These are phyloP conservation scores for Cephalopterus ornatus DNA, from an alignment of 2,113 vertebrate species.

Conservation along the genomic window DNA sequence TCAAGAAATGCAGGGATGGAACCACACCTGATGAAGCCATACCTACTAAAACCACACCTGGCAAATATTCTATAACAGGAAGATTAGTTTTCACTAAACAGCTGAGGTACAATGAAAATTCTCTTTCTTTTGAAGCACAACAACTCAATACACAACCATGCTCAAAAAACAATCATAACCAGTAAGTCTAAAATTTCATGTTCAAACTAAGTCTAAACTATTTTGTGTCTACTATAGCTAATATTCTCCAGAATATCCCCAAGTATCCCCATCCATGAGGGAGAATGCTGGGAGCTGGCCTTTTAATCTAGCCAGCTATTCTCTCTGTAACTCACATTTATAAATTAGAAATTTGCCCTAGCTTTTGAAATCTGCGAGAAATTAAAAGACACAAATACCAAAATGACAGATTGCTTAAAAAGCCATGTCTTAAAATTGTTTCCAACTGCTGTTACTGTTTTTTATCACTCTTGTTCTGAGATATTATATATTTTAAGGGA, in stretches of 20 bases:
- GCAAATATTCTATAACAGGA: neutral
- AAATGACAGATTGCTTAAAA: neutral
- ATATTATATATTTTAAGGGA: neutral
- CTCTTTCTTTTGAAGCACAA: neutral
- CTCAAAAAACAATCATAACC: neutral
- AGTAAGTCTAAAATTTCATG: neutral
- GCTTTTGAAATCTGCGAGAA: neutral
- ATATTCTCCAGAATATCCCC: neutral
- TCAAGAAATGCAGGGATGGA: neutral
- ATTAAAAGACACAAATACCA: neutral
- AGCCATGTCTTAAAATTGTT: neutral
- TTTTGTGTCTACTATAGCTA: neutral
- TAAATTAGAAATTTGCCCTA: neutral
- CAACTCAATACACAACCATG: neutral
- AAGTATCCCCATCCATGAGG: neutral
- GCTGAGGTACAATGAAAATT: neutral
- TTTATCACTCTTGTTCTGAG: neutral
- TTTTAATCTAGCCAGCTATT: neutral
- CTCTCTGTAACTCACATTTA: neutral
- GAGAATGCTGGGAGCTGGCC: neutral
- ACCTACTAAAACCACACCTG: neutral
- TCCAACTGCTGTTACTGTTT: neutral
- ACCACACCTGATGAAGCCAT: neutral
- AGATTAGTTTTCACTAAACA: neutral
- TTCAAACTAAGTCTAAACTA: neutral